Evolutionary conservation across 2,888 invertebrate genomes (phyloP).

Genomic region (Camptogramma bilineatum): DNA sequence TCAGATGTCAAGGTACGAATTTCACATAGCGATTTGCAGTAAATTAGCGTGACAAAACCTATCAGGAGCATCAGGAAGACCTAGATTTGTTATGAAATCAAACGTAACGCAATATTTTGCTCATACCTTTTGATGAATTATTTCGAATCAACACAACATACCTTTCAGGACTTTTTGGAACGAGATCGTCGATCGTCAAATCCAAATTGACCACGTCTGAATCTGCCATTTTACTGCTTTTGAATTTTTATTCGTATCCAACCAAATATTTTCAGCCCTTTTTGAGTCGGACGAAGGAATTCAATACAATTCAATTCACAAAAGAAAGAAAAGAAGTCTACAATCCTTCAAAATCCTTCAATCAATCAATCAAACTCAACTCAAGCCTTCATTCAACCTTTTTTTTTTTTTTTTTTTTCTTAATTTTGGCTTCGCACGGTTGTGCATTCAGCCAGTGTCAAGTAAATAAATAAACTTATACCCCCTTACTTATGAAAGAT

Average conservation of each 20-base stretch:
- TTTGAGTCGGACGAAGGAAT: slow-evolving; percentile 63
- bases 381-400: too few species aligned
- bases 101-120: not conserved
- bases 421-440: too few species aligned
- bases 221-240: slow-evolving; percentile 72
- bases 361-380: too few species aligned
- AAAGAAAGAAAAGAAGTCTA: slow-evolving; percentile 64
- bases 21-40: not conserved
- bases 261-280: slow-evolving; percentile 56
- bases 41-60: not conserved
- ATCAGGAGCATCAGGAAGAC: not conserved
- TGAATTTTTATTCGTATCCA: slow-evolving; percentile 49
- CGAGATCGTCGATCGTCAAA: slow-evolving; percentile 79
- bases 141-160: slow-evolving; percentile 45
- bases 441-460: too few species aligned
- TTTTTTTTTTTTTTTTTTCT: too few species aligned
- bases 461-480: too few species aligned
- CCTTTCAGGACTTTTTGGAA: slow-evolving; percentile 83
- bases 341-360: too few species aligned
- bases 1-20: slow-evolving; percentile 68
- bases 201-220: slow-evolving; percentile 76
- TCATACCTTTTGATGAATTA: not conserved
- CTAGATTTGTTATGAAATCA: not conserved
- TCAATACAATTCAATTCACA: too few species aligned
- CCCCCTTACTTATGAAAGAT: too few species aligned